Base-by-base conservation (phyloP, 2,888 invertebrate genomes). In the Noctuana brunneofusca region DNA sequence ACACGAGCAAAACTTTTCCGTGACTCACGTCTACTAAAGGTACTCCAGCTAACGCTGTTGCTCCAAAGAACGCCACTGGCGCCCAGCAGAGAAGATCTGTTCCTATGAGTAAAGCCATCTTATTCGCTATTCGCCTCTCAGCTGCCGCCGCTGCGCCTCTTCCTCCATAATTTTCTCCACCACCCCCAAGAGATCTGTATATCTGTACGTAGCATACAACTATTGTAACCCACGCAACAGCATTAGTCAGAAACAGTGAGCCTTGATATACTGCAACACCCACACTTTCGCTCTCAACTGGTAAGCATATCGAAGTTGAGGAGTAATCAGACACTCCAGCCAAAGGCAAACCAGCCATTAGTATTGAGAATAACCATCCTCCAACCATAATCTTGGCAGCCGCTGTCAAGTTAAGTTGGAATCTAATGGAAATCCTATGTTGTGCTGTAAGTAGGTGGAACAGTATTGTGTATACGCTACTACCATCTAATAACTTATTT, bases 91-190 rank as follows among this genome's bases (percentile, higher is more conserved):
- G 93, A 73, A 97, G 94, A 83, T 98, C 96, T 0, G 97, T 97
- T 69, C 96, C 96, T 3, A 97, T 95, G 38, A 98, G 90, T n/a
- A 98, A 86, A 0, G 97, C 96, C 97, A 98, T 97, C 78, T 97
- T 95, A 79, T 97, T 97, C 30, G 97, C 97, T 20, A 97, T 95
- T 0, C 95, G 95, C 87, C 89, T 95, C 94, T 71, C 96, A 87
- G 75, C 94, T 49, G 71, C 95, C 72, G 69, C 95, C 80, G 83
- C 95, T 87, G 82, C 94, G 75, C 63, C 95, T 87, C 80, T 90
- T 8, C 92, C 92, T 0, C 95, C 95, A 67, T 95, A 95, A 59
- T 88, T 92, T 22, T 95, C 92, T 0, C 95, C 95, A 35, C 95
- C 95, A 35, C 95, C 93, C 0, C 95, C 94, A 65, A 97, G 88